Evolutionary conservation across 2,888 invertebrate genomes (phyloP).

Genomic region (Andrena fulva): DNA sequence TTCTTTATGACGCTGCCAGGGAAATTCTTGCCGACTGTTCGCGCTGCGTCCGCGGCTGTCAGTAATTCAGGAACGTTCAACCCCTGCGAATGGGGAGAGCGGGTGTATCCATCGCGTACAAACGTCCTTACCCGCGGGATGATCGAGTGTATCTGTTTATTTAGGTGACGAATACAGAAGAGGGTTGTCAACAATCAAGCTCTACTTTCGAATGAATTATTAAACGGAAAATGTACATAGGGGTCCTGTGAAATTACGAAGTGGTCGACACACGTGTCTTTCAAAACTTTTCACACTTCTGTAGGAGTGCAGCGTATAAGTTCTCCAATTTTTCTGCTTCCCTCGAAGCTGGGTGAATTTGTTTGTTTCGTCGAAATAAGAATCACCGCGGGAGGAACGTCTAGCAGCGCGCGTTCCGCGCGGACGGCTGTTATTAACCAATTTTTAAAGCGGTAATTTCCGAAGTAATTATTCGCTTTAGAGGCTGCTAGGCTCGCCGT

Average conservation of each 20-base stretch:
- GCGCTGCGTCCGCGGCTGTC: slow-evolving; percentile 4
- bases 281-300: too few relatives aligned
- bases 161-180: too few relatives aligned
- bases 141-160: too few relatives aligned
- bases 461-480: slow-evolving; percentile 41
- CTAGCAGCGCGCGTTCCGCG: not conserved
- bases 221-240: too few relatives aligned
- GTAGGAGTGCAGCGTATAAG: too few relatives aligned
- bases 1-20: slow-evolving; percentile 45
- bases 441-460: slow-evolving; percentile 41
- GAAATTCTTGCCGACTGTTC: slow-evolving; percentile 36
- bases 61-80: slow-evolving; percentile 32
- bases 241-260: too few relatives aligned
- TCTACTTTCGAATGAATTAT: too few relatives aligned
- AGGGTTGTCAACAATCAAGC: too few relatives aligned
- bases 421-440: slow-evolving; percentile 26
- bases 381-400: not conserved
- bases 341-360: not conserved
- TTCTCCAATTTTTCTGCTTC: not conserved
- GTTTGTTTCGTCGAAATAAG: slow-evolving; percentile 8
- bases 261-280: too few relatives aligned
- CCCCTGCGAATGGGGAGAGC: not conserved
- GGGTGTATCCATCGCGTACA: not conserved
- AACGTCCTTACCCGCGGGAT: not conserved
- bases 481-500: slow-evolving; percentile 6